Base-by-base conservation (phyloP, 2,113 vertebrate genomes). In the Syrmaticus mikado region DNA sequence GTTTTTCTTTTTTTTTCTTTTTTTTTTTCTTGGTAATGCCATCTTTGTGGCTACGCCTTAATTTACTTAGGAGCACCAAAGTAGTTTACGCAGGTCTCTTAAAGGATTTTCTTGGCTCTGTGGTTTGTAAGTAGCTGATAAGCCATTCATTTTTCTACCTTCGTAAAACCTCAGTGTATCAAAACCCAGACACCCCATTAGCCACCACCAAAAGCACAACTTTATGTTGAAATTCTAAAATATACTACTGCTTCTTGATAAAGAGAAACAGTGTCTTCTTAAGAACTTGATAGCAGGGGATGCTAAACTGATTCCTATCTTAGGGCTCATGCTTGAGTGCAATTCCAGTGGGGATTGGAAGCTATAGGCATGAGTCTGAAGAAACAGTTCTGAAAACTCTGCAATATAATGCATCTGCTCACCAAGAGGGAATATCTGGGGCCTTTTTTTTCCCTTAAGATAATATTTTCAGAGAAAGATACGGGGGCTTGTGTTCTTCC, bases 361-460 rank as follows among this genome's bases (percentile, higher is more conserved):
- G 40, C 14, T 72, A 4, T 21, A 25, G 18, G 19, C 1, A 0
- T 36, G 27, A 65, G 25, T 57, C 12, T 83, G 40, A 85, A 71
- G 46, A 91, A 71, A n/a, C 3, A 2, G 5, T 46, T 62, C 72
- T 16, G 2, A 81, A 90, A 85, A 5, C 28, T 18, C 11, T 0
- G 0, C 7, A 55, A 55, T 22, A 41, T 55, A 81, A 5, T 45
- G 75, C 18, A 15, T 0, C 1, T 8, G 3, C 8, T 66, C 52
- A 17, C 25, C 19, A 8, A 85, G 34, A 62, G 85, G 22, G 25
- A 82, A 71, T 40, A 71, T 50, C 36, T 28, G 55, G 61, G 14
- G 6, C 11, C 9, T 68, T 74, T 58, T 58, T 58, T 82, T 48
- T 7, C 11, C 55, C 21, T 77, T 62, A 22, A 86, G 14, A 64